Base-by-base conservation (phyloP, 2,888 invertebrate genomes). In the Philaethria dido region DNA sequence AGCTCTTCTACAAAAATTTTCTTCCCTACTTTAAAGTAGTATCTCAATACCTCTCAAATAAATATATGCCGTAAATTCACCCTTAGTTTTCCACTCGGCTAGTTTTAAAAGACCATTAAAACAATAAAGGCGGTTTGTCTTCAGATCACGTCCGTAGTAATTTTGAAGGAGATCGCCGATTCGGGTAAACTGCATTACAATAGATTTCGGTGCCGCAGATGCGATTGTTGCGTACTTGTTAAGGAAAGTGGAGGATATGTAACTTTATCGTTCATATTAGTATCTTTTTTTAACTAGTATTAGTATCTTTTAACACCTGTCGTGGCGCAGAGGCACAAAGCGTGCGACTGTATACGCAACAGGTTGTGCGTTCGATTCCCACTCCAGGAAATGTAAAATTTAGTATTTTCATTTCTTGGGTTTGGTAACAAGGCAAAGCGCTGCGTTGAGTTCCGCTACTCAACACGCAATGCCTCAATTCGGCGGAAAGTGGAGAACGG, bases 101-200 rank as follows among this genome's bases (percentile, higher is more conserved):
- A 69, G 77, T 76, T 77, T 78, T 75, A 78, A 77, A 77, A 79
- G 78, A 79, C 81, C 80, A 84, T 86, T 84, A 86, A 82, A 83
- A 86, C 84, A 85, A 83, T 84, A 79, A 81, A 72, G 75, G 72
- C 77, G 78, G 69, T 87, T 81, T 75, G 78, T 71, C 77, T 80
- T 80, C 89, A 70, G 73, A 79, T 83, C 89, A 89, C 89, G 89
- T 88, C 74, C 75, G 71, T 77, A 81, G 85, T 86, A 86, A 87
- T 88, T 89, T 87, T 84, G 85, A 84, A 86, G 83, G 84, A 74
- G 75, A 74, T 73, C 73, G 70, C 69, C 74, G 72, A 65, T 72
- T 74, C 72, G 67, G 69, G 69, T 74, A 73, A 78, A 79, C 77
- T 78, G 78, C 74, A 76, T 76, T 77, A 74, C 78, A 78, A 82